These are phyloP conservation scores for Cacoxenus indagator DNA, from an alignment of 2,888 invertebrate species.

Conservation along the genomic window DNA sequence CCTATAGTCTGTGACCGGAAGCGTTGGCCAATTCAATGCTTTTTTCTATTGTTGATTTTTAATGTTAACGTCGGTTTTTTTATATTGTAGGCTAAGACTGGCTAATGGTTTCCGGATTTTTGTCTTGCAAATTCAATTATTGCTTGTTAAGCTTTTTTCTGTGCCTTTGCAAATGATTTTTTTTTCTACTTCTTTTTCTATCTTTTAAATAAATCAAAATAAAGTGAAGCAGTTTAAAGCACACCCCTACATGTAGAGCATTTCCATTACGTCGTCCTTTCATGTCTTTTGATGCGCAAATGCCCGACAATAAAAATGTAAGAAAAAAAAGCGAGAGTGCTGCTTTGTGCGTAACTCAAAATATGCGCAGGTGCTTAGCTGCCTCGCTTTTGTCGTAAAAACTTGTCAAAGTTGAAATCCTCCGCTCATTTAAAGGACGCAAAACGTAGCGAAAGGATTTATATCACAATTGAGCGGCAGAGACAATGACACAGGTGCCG, in stretches of 20 bases:
- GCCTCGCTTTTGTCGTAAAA: conserved; percentile 8
- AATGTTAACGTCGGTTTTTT: background rate
- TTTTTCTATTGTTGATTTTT: background rate
- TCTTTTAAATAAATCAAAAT: background rate
- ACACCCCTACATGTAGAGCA: conserved; percentile 2
- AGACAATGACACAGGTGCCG: conserved; percentile 10
- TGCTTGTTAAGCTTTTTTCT: background rate
- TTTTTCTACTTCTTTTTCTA: background rate
- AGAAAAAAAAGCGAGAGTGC: conserved; percentile 53
- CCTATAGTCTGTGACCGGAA: conserved; percentile 5
- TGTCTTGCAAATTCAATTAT: conserved; percentile 2
- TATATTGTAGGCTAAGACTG: background rate
- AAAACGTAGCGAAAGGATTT: conserved; percentile 13
- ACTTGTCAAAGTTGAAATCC: conserved; percentile 21
- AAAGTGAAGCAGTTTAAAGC: background rate
- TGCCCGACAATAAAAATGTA: too few species aligned
- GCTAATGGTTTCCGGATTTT: conserved; percentile 4
- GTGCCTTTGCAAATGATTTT: background rate
- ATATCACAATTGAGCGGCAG: conserved; percentile 3
- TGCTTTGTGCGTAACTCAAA: conserved; percentile 50
- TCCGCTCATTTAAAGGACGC: conserved; percentile 15
- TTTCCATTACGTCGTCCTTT: background rate
- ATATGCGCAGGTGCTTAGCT: conserved; percentile 5
- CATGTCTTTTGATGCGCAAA: too few species aligned
- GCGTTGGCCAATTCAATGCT: background rate